Base-by-base conservation (phyloP, 2,113 vertebrate species). In the Microcebus griseorufus region DNA sequence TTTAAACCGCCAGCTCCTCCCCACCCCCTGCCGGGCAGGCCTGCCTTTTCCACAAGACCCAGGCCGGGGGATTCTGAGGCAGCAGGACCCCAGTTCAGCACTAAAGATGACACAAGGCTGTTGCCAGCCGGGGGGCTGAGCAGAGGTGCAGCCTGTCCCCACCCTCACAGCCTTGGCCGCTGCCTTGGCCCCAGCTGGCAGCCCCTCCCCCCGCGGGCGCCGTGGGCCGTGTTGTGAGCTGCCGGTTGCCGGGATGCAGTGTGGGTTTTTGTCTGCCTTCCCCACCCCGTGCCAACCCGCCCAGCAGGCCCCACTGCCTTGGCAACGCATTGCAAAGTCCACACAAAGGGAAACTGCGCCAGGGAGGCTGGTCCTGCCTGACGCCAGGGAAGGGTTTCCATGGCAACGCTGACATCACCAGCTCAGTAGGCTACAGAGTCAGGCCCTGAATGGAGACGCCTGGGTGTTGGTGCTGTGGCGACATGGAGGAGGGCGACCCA, bases 351-450 rank as follows among this genome's bases (percentile, higher is more conserved):
- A 97, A 94, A 87, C 92, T 88, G 93, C 75, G 25, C 65, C 0
- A 64, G 62, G 96, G 93, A 97, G 96, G 96, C 78, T 96, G 96
- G 96, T 96, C 93, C 96, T 94, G 93, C 96, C 85, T 18, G 12
- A 75, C 90, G 94, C 96, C 84, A 37, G 98, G 99, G 98, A 99
- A 99, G 98, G 97, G 99, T 99, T 99, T 98, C 99, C 99, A 99
- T 99, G 99, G 99, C 98, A 98, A 99, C 98, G 96, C 94, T 99
- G 99, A 99, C 99, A 99, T 99, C 98, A 99, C 98, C 25, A 9
- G 97, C 98, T 98, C 98, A 96, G 98, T 96, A 98, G 98, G 98
- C 98, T 98, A 98, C 98, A 98, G 97, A 98, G 98, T 98, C 98
- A 98, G 99, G 98, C 99, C 98, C 98, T 98, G 99, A 99, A 98